Evolutionary conservation across 2,888 invertebrate genomes (phyloP).

Genomic region (Thera obeliscata): DNA sequence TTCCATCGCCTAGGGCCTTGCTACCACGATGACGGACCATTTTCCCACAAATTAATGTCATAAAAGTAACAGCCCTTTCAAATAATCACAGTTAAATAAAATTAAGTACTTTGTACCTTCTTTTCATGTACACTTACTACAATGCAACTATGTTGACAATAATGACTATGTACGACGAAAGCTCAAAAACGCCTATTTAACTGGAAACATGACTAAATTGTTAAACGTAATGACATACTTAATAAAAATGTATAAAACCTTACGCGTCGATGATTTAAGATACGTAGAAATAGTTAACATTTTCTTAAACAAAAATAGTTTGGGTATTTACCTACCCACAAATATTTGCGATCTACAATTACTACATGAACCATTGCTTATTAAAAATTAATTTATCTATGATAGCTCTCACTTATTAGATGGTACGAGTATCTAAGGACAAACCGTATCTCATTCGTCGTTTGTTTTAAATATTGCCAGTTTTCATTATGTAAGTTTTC

Average conservation of each 20-base stretch:
- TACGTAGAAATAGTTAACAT: constrained; percentile 19
- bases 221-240: constrained; percentile 2
- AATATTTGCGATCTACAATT: not conserved
- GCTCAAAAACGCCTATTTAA: constrained; percentile 30
- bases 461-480: too few species aligned
- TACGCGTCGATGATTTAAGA: constrained; percentile 8
- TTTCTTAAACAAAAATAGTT: not conserved
- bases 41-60: not conserved
- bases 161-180: constrained; percentile 23
- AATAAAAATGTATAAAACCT: constrained; percentile 5
- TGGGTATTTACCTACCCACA: not conserved
- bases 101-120: constrained; percentile 44
- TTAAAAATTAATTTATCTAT: too few species aligned
- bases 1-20: not conserved
- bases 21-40: not conserved
- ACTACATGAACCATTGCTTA: not conserved
- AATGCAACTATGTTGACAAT: constrained; percentile 37
- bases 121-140: constrained; percentile 37
- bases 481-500: too few species aligned
- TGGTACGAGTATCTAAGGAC: too few species aligned
- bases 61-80: constrained; percentile 22
- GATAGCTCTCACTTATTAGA: too few species aligned
- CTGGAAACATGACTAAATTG: constrained; percentile 9
- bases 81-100: constrained; percentile 36
- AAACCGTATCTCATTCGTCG: too few species aligned